These are phyloP conservation scores for Gopherus evgoodei DNA, from an alignment of 2,113 vertebrate species.

Conservation along the genomic window DNA sequence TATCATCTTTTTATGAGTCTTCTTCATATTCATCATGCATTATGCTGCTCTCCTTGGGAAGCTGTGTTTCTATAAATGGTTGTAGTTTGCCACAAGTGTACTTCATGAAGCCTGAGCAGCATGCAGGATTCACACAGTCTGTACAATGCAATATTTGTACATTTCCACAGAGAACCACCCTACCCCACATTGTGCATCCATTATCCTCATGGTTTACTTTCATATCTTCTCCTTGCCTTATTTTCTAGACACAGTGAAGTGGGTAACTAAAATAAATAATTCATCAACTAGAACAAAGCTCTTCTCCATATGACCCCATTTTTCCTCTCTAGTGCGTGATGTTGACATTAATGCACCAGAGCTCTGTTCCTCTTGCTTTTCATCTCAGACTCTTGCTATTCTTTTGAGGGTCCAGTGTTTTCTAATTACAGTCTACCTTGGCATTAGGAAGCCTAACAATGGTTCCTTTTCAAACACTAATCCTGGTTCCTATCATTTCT, in stretches of 20 bases:
- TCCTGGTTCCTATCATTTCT: not conserved
- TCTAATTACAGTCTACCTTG: not conserved
- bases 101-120: not conserved
- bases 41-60: rapidly evolving
- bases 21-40: not conserved
- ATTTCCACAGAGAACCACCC: not conserved
- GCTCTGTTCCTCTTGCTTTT: not conserved
- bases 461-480: not conserved
- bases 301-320: not conserved
- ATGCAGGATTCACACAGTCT: not conserved
- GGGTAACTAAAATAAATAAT: not conserved
- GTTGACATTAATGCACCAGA: not conserved
- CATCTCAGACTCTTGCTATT: not conserved
- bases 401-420: not conserved
- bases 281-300: not conserved
- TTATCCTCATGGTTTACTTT: not conserved
- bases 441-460: not conserved
- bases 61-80: not conserved
- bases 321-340: not conserved
- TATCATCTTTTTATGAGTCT: not conserved
- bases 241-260: not conserved
- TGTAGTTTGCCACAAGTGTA: not conserved
- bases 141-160: not conserved
- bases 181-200: not conserved
- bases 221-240: not conserved